Evolutionary conservation across 2,888 invertebrate genomes (phyloP).

Genomic region (Pyrrhia umbra): DNA sequence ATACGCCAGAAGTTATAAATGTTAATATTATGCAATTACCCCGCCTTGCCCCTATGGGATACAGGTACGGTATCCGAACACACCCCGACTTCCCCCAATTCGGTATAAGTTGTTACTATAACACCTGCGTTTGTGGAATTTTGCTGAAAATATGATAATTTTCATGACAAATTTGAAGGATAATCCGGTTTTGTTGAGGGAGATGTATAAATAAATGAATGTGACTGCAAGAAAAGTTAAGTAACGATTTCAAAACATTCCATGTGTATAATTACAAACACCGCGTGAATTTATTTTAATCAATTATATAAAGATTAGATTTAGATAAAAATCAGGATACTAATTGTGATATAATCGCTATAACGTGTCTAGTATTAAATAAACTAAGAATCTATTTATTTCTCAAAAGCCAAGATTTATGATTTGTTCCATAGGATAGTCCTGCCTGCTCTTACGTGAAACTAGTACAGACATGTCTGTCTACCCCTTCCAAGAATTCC

Average conservation of each 20-base stretch:
- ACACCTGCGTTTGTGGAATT: constrained; percentile 60
- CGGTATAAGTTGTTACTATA: constrained; percentile 58
- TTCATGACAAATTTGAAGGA: constrained; percentile 59
- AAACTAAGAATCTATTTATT: too few relatives aligned
- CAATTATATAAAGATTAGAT: too few relatives aligned
- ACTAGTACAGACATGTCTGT: not conserved
- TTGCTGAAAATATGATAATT: constrained; percentile 61
- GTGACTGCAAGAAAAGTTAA: not conserved
- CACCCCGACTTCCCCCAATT: constrained; percentile 58
- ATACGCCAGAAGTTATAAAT: constrained; percentile 66
- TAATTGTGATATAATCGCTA: too few relatives aligned
- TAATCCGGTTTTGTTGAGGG: constrained; percentile 43
- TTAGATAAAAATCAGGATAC: too few relatives aligned
- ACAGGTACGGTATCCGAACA: constrained; percentile 57
- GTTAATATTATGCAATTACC: constrained; percentile 71
- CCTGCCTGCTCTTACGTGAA: not conserved
- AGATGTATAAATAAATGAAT: constrained; percentile 30
- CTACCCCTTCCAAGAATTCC: not conserved
- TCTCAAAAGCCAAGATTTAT: too few relatives aligned
- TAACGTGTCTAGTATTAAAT: too few relatives aligned
- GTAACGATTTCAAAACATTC: constrained; percentile 1
- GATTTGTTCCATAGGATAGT: too few relatives aligned
- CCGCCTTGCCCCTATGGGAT: constrained; percentile 60
- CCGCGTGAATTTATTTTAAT: too few relatives aligned
- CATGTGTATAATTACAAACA: not conserved